Conservation (phyloP, 2,888 invertebrate genomes). For the Toxonevra muliebris region DNA sequence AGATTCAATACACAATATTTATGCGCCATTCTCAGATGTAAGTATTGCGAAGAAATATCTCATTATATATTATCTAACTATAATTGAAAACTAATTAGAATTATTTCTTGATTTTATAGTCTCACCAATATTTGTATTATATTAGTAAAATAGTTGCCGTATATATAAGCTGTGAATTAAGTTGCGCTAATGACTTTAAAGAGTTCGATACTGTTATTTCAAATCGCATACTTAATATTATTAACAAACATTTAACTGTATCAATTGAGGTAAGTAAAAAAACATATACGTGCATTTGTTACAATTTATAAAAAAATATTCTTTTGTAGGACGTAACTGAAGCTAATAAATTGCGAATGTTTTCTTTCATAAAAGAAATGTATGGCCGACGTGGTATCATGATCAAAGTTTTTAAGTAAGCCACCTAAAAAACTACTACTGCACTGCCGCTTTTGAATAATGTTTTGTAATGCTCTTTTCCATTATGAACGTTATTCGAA, state of each 20-base stretch:
- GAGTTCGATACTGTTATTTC: slow-evolving; percentile 46
- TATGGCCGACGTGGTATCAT: slow-evolving; percentile 48
- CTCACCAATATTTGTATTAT: slow-evolving; percentile 39
- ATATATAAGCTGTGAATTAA: slow-evolving; percentile 51
- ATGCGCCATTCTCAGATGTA: no score
- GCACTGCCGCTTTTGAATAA: not conserved
- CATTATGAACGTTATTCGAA: not conserved
- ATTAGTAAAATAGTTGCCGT: slow-evolving; percentile 50
- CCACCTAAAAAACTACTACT: not conserved
- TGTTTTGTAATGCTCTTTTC: not conserved
- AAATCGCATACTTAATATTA: slow-evolving; percentile 46
- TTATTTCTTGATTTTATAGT: slow-evolving; percentile 14
- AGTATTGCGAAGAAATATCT: no score
- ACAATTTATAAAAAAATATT: not conserved
- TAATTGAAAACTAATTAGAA: no score
- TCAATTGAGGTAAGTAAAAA: slow-evolving; percentile 27
- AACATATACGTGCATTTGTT: no score
- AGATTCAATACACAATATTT: no score
- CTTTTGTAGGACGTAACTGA: slow-evolving; percentile 16
- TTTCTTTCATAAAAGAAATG: slow-evolving; percentile 49
- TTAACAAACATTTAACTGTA: slow-evolving; percentile 44
- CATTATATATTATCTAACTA: no score
- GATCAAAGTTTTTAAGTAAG: slow-evolving; percentile 48
- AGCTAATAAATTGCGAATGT: slow-evolving; percentile 32
- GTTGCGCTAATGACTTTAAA: slow-evolving; percentile 43